These are phyloP conservation scores for Tetanocera ferruginea DNA, from an alignment of 2,888 invertebrate genomes.

Conservation along the genomic window DNA sequence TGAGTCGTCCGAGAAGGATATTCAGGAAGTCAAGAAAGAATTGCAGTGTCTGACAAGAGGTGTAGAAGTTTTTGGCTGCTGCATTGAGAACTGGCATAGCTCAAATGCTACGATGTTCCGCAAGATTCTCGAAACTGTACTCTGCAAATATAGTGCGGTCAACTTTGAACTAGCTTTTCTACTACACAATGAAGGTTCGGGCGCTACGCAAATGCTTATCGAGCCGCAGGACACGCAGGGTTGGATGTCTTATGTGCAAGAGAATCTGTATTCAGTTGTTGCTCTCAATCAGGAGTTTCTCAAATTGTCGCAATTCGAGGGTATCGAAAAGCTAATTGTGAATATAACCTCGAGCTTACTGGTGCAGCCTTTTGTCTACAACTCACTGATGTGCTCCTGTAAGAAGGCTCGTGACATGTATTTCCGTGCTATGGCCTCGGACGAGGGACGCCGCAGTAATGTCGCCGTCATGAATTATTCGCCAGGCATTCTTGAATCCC, in stretches of 20 bases:
- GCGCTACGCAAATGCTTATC: conserved; percentile 57
- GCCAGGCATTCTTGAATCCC: conserved; percentile 59
- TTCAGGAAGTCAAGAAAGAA: conserved; percentile 76
- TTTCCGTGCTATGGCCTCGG: conserved; percentile 64
- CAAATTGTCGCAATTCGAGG: conserved; percentile 42
- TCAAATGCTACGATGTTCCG: conserved; percentile 44
- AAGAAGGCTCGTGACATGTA: conserved; percentile 66
- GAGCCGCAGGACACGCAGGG: conserved; percentile 57
- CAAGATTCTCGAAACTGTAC: conserved; percentile 47
- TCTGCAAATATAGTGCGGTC: conserved; percentile 33
- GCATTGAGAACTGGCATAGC: conserved; percentile 51
- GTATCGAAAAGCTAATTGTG: conserved; percentile 55
- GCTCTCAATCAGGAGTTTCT: conserved; percentile 63
- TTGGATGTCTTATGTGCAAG: conserved; percentile 60
- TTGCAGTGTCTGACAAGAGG: conserved; percentile 70
- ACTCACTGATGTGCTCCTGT: conserved; percentile 60
- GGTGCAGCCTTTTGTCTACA: conserved; percentile 59
- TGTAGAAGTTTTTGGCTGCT: conserved; percentile 69
- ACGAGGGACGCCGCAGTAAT: conserved; percentile 53
- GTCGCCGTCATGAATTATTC: conserved; percentile 63
- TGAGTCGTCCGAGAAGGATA: conserved; percentile 78
- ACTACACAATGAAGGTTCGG: conserved; percentile 62
- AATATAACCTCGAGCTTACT: conserved; percentile 62
- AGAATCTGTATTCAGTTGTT: conserved; percentile 58
- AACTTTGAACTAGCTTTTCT: conserved; percentile 59